Evolutionary conservation across 2,113 vertebrate species (phyloP), one percentile per base, ranked within the genome.

Genomic region (Myrmophylax atrothorax): DNA sequence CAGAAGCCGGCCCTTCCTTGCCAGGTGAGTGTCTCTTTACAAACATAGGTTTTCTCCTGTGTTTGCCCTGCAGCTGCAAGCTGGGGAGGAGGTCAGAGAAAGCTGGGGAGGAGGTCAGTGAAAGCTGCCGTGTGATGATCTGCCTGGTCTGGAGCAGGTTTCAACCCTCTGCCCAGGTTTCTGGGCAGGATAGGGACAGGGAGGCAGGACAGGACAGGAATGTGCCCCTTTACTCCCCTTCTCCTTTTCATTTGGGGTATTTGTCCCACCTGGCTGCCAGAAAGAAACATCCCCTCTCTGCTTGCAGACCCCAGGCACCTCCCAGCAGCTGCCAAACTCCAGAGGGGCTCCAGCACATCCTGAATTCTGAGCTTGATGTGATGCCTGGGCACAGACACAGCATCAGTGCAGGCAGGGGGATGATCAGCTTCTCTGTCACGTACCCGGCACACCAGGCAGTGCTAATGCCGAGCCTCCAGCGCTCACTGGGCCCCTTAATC

Each of bases 11-110:
- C 96, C 96, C 28, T 97, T 98, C 16, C 2, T 98, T 9, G 33
- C 97, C 44, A 98, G 99, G 99, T 99, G 79, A 97, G 96, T 7
- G 16, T 7, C 50, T 44, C 50, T 53, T n/a, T n/a, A 26, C 18
- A 42, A 62, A 29, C 19, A 7, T 66, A 59, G 18, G 1, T 74
- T 55, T 75, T 47, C 56, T 90, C 37, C 44, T n/a, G 37, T 46
- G 3, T 69, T 69, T 47, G 23, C 10, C 64, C 46, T 18, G 38
- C 7, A 31, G 56, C 25, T 35, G 53, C 29, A 18, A 50, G 18
- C 25, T 11, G 62, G 42, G 56, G 35, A 62, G 33, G 5, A 28
- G 58, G 20, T n/a, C n/a, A n/a, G n/a, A n/a, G n/a, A n/a, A n/a
- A n/a, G n/a, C n/a, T n/a, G n/a, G 42, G 56, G 35, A 62, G 40